A percentile compares a stretch with the other conserved stretches of the same genome.
Conservation (phyloP, 2,888 invertebrate genomes). For the Silvanus unidentatus region DNA sequence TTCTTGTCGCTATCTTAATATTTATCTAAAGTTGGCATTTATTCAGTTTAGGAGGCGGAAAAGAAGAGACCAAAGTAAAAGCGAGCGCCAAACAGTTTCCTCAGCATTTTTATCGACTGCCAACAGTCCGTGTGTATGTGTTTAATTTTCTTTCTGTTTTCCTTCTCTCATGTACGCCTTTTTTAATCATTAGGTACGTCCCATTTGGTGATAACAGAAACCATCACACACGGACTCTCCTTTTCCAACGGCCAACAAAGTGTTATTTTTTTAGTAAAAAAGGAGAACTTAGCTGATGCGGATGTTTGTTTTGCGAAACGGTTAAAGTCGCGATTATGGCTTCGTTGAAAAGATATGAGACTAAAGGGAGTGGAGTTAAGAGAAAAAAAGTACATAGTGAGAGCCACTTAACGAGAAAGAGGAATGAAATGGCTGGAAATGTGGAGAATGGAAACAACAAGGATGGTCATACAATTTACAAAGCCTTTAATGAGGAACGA, state of each 20-base stretch:
- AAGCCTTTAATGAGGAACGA: constrained; percentile 59
- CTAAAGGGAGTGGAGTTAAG: no score
- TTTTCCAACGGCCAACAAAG: no score
- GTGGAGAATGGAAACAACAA: constrained; percentile 20
- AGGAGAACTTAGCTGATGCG: constrained; percentile 7
- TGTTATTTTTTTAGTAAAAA: neutral
- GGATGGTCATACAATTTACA: constrained; percentile 49
- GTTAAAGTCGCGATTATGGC: constrained; percentile 17
- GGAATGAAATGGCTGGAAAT: constrained; percentile 6
- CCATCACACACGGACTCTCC: constrained; percentile 26
- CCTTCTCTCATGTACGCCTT: constrained; percentile 30
- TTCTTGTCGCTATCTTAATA: constrained; percentile 38
- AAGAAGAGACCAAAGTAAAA: constrained; percentile 34
- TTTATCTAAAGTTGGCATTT: constrained; percentile 45
- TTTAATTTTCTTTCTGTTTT: constrained; percentile 32
- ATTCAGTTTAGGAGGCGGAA: constrained; percentile 39
- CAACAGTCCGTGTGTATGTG: constrained; percentile 23
- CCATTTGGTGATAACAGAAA: constrained; percentile 38
- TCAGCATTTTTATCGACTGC: constrained; percentile 18
- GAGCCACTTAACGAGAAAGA: constrained; percentile 25
- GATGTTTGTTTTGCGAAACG: constrained; percentile 19
- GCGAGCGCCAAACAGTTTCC: constrained; percentile 30
- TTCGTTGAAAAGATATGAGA: constrained; percentile 16
- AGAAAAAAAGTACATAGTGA: constrained; percentile 21
- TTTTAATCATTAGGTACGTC: constrained; percentile 40